A percentile compares a stretch with the other conserved stretches of the same genome.
Evolutionary conservation across 1,140 invertebrate genomes (phyloP).

Genomic region (Cydia strobilella): DNA sequence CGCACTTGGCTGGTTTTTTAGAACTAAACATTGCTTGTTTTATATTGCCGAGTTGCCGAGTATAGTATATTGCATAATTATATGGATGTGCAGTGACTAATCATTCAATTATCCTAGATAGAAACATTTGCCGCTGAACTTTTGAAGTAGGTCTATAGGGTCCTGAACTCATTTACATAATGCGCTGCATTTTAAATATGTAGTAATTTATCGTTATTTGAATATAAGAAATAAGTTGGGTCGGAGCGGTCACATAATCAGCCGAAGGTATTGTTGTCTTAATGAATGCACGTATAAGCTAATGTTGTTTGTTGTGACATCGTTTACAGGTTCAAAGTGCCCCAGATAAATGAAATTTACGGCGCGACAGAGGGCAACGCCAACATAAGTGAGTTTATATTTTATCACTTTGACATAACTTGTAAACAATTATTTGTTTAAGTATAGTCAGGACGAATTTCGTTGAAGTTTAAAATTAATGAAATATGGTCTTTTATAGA

Average conservation of each 20-base stretch:
- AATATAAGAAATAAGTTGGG: slow-evolving; percentile 11
- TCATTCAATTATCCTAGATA: no score
- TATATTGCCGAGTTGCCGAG: no score
- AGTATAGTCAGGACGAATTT: no score
- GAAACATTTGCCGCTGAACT: neutral
- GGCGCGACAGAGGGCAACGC: slow-evolving; percentile 99
- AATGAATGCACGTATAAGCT: slow-evolving; percentile 32
- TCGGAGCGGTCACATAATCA: neutral
- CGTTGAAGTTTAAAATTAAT: no score
- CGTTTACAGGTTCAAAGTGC: slow-evolving; percentile 91
- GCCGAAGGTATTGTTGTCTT: slow-evolving; percentile 20
- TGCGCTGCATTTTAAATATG: neutral
- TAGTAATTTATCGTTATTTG: slow-evolving; percentile 2
- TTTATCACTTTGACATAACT: neutral
- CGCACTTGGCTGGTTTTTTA: no score
- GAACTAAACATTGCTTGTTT: no score
- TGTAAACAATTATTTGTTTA: slow-evolving; percentile 24
- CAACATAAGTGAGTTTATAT: slow-evolving; percentile 87
- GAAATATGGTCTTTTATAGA: no score
- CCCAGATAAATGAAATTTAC: slow-evolving; percentile 96
- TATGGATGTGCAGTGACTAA: no score
- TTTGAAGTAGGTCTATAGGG: neutral
- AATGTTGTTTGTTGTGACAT: slow-evolving; percentile 38
- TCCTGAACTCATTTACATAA: neutral
- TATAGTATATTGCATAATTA: no score